phyloP scores from a whole-genome alignment of 2,888 invertebrate species.

The Podabrus alpinus region DNA sequence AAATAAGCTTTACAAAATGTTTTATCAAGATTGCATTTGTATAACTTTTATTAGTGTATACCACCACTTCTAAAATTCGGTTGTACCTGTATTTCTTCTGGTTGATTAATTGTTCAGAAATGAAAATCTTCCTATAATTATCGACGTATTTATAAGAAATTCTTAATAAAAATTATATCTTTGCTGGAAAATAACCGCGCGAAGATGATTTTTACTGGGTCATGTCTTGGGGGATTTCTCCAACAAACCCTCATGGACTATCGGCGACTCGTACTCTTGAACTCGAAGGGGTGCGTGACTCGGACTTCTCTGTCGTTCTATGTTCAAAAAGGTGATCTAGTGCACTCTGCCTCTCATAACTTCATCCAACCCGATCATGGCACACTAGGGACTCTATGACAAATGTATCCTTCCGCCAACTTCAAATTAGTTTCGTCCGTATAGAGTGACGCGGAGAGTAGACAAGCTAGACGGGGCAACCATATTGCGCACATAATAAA shows the following conservation, averaged over 20 bases:
- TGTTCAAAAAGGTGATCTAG: conserved; percentile 54
- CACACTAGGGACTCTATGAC: conserved; percentile 57
- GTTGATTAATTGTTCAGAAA: conserved; percentile 14
- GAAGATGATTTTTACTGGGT: conserved; percentile 49
- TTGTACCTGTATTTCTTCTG: conserved; percentile 25
- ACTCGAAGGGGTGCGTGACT: conserved; percentile 39
- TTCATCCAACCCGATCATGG: conserved; percentile 59
- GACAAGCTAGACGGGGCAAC: conserved; percentile 38
- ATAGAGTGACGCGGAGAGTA: conserved; percentile 43
- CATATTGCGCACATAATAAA: conserved; percentile 52
- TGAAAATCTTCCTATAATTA: conserved; percentile 36
- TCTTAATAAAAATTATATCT: conserved; percentile 46
- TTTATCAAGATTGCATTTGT: background rate
- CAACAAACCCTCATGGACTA: conserved; percentile 38
- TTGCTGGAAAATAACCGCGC: conserved; percentile 46
- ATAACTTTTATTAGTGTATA: background rate
- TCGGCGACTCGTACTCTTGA: conserved; percentile 30
- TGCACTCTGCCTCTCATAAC: conserved; percentile 58
- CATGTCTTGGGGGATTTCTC: conserved; percentile 41
- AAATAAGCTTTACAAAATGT: background rate
- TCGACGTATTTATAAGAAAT: conserved; percentile 24
- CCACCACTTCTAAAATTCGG: background rate
- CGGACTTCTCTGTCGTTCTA: conserved; percentile 42
- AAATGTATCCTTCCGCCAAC: conserved; percentile 59
- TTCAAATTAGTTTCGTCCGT: conserved; percentile 58